Evolutionary conservation across 2,113 vertebrate genomes (phyloP).

Genomic region (Hypocryptadius cinnamomeus): DNA sequence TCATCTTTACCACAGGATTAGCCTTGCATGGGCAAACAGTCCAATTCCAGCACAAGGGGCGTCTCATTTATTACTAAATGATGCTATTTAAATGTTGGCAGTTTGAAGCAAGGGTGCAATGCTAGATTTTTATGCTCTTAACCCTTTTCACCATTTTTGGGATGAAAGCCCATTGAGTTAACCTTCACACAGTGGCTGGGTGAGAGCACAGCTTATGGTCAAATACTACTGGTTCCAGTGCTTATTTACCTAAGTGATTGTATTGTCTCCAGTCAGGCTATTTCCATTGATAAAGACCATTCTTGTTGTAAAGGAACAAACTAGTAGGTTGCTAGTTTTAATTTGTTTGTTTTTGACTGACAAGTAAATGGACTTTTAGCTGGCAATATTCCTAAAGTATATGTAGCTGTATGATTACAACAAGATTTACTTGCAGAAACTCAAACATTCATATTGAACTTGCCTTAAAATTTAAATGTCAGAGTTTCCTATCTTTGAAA

Average conservation of each 20-base stretch:
- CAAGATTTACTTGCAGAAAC: background rate
- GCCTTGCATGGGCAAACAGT: background rate
- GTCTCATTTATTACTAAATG: background rate
- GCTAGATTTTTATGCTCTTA: background rate
- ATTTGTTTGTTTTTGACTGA: background rate
- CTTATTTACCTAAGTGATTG: background rate
- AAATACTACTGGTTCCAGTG: background rate
- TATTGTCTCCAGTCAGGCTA: background rate
- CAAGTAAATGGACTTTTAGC: background rate
- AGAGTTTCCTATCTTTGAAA: background rate
- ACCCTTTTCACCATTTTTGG: background rate
- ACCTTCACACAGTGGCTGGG: background rate
- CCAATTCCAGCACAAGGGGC: background rate
- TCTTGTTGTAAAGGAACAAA: background rate
- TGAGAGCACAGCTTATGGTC: background rate
- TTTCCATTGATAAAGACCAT: background rate
- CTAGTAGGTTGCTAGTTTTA: no score
- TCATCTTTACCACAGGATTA: slow-evolving; percentile 17
- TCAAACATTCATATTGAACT: background rate
- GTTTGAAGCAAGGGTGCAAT: background rate
- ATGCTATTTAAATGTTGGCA: background rate
- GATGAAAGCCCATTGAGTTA: background rate
- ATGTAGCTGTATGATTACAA: background rate
- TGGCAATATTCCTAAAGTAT: background rate
- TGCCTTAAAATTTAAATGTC: slow-evolving; percentile 7